Percentiles rank a stretch among this genome's conserved stretches.
Evolutionary conservation across 2,113 vertebrate species (phyloP).

Genomic region (Chloropsis cyanopogon): DNA sequence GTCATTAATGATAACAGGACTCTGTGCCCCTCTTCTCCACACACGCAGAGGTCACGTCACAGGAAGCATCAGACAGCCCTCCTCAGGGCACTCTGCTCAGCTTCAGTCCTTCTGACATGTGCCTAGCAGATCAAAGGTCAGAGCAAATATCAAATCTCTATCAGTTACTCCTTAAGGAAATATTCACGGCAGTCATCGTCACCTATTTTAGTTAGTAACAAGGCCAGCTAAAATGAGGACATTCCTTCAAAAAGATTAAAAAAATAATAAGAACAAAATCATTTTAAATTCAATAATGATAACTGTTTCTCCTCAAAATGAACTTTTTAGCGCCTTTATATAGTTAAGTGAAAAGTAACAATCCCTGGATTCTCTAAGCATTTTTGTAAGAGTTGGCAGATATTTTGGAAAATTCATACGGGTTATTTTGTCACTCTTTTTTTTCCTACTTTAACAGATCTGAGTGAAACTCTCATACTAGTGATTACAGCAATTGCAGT

Average conservation of each 20-base stretch:
- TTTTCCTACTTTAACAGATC: neutral
- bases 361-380: neutral
- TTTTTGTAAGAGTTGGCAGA: neutral
- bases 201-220: neutral
- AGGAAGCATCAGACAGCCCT: neutral
- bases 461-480: neutral
- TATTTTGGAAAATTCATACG: neutral
- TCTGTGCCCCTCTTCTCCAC: neutral
- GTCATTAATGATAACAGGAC: constrained; percentile 5
- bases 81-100: neutral
- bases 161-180: neutral
- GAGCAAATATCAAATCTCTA: neutral
- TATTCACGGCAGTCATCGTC: neutral
- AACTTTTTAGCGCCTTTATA: neutral
- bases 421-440: neutral
- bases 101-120: neutral
- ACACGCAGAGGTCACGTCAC: fast-evolving
- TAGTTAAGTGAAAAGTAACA: neutral
- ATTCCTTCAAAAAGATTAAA: neutral
- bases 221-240: neutral
- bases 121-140: neutral
- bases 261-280: fast-evolving
- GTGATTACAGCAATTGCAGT: neutral
- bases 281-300: neutral
- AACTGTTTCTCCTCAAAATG: neutral